A percentile compares a stretch with the other conserved stretches of the same genome.
Evolutionary conservation across 1,140 invertebrate species (phyloP).

Genomic region (Telenomus remus): DNA sequence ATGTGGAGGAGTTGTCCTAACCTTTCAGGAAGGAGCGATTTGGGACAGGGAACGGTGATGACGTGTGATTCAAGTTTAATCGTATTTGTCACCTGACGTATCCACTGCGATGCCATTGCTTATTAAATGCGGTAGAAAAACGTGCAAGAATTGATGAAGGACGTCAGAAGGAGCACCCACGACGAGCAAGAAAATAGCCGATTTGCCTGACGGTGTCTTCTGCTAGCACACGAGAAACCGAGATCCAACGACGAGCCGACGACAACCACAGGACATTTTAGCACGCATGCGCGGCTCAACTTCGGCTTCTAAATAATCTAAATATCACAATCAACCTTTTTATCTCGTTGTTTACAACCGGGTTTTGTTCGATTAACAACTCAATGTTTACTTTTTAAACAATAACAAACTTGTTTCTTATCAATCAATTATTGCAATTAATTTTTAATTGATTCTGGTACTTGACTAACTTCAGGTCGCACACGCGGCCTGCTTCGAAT

Average conservation of each 20-base stretch:
- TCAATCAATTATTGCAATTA: too few relatives aligned
- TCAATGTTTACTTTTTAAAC: too few relatives aligned
- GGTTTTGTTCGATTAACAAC: too few relatives aligned
- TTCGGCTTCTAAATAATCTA: background rate
- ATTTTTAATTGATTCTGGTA: too few relatives aligned
- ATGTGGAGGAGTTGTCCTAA: background rate
- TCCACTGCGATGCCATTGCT: conserved; percentile 72
- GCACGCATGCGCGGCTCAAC: background rate
- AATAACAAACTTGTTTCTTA: too few relatives aligned
- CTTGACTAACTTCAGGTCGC: too few relatives aligned
- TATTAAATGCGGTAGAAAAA: conserved; percentile 58
- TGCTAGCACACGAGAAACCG: conserved; percentile 46
- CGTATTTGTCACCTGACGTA: conserved; percentile 68
- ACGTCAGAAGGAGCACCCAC: conserved; percentile 58
- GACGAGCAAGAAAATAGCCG: conserved; percentile 50
- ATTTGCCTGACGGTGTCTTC: conserved; percentile 50
- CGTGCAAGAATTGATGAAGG: conserved; percentile 35
- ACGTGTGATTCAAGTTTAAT: background rate
- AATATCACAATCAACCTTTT: too few relatives aligned
- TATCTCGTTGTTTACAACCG: too few relatives aligned
- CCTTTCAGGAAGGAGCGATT: background rate
- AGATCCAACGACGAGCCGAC: background rate
- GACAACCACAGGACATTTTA: background rate
- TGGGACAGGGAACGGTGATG: background rate
- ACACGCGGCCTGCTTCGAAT: too few relatives aligned